Conservation (phyloP, 2,113 vertebrate genomes). For the Halcyon malimbica region DNA sequence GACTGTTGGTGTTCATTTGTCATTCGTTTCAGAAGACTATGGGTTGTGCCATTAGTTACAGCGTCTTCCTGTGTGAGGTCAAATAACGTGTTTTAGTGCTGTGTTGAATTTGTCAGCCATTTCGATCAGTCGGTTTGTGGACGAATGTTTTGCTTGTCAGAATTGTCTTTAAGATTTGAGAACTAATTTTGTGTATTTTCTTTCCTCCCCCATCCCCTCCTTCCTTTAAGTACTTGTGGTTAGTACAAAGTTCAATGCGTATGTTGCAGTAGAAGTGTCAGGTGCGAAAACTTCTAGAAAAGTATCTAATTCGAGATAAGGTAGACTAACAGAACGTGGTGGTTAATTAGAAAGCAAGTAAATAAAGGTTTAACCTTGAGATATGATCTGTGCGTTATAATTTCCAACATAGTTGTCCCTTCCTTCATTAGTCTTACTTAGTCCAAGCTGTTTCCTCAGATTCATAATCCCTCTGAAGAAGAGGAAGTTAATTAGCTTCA, state of each 20-base stretch:
- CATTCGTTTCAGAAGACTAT: background rate
- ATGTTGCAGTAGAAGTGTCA: background rate
- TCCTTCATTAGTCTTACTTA: background rate
- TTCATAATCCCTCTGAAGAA: background rate
- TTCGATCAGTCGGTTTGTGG: background rate
- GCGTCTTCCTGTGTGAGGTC: background rate
- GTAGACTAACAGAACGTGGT: background rate
- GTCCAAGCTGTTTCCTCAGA: background rate
- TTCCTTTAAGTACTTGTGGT: background rate
- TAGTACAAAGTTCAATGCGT: background rate
- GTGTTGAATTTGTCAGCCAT: background rate
- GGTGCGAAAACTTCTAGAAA: background rate
- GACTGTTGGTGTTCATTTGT: background rate
- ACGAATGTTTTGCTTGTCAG: background rate
- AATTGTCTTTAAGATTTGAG: background rate
- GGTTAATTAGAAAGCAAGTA: slow-evolving; percentile 3
- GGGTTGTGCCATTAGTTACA: background rate
- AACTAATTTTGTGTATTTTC: background rate
- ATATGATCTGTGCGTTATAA: background rate
- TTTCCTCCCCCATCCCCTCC: fast-evolving
- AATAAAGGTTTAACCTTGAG: slow-evolving; percentile 19
- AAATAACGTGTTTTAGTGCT: background rate
- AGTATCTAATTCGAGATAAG: background rate
- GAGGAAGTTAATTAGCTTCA: background rate
- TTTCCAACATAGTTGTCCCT: background rate